Percentiles rank a stretch among this genome's conserved stretches.
Evolutionary conservation across 2,113 vertebrate genomes (phyloP).

Genomic region (Caloenas nicobarica): DNA sequence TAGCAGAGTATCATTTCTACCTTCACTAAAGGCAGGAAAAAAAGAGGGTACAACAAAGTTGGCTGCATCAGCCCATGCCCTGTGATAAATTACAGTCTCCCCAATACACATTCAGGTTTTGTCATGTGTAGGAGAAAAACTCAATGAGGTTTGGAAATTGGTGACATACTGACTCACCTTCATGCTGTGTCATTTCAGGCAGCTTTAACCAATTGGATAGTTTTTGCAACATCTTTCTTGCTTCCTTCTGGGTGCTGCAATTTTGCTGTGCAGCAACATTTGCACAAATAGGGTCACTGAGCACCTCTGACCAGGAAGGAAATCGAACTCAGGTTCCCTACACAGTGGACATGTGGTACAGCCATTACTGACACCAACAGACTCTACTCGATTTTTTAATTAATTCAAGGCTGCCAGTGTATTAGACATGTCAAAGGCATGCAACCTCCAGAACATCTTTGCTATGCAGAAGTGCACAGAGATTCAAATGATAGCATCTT

Average conservation of each 20-base stretch:
- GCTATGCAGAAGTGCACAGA: not conserved
- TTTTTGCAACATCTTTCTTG: not conserved
- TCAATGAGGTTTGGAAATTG: not conserved
- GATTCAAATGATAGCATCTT: not conserved
- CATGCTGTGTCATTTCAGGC: not conserved
- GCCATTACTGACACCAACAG: not conserved
- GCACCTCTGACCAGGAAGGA: not conserved
- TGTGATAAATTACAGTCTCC: not conserved
- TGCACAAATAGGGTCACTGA: not conserved
- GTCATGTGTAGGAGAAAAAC: not conserved
- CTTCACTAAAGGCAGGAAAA: not conserved
- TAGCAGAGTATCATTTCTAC: not conserved
- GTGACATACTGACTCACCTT: not conserved
- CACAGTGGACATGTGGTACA: not conserved
- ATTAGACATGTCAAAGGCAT: not conserved
- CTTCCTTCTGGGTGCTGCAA: not conserved
- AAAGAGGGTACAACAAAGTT: not conserved
- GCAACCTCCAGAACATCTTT: not conserved
- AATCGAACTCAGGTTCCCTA: not conserved
- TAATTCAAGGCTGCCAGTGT: not conserved
- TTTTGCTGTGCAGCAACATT: not conserved
- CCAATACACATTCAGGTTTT: not conserved
- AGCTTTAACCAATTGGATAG: not conserved
- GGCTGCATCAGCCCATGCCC: not conserved
- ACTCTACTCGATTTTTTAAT: fast-evolving